Conservation (phyloP, 1,140 invertebrate genomes). For the Teleogryllus occipitalis region DNA sequence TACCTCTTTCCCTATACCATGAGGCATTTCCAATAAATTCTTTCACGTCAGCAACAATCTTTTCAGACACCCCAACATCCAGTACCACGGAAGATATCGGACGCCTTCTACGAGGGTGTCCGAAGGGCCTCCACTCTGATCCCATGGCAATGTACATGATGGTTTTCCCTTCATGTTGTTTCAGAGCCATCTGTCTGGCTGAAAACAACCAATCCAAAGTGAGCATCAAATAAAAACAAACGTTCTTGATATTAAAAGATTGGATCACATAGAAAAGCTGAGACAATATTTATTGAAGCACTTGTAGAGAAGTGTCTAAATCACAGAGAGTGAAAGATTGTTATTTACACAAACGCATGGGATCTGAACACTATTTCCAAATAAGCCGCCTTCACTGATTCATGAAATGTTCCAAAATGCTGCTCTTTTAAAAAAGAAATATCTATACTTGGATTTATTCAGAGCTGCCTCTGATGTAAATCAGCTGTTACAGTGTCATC, state of each 20-base stretch:
- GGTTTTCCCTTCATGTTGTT: conserved; percentile 91
- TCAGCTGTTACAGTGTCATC: too few relatives aligned
- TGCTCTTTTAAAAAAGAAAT: too few relatives aligned
- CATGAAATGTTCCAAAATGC: too few relatives aligned
- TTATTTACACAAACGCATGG: neutral
- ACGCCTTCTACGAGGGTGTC: conserved; percentile 79
- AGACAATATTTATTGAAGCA: neutral
- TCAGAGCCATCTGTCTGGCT: conserved; percentile 83
- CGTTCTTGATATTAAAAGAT: neutral
- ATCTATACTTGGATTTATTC: too few relatives aligned
- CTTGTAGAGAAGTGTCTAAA: neutral
- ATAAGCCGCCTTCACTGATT: too few relatives aligned
- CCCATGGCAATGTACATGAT: conserved; percentile 95
- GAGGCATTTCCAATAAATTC: conserved; percentile 85
- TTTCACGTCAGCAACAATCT: conserved; percentile 73
- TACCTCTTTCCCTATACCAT: conserved; percentile 89
- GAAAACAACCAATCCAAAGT: conserved; percentile 15
- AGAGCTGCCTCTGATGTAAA: too few relatives aligned
- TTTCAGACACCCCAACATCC: conserved; percentile 67
- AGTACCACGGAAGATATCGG: conserved; percentile 87
- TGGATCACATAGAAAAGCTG: neutral
- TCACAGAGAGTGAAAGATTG: neutral
- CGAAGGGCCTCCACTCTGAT: conserved; percentile 89
- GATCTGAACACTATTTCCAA: too few relatives aligned
- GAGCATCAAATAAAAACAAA: neutral